Evolutionary conservation across 2,797 vertebrate genomes (phyloP).

Genomic region (Discoglossus pictus): DNA sequence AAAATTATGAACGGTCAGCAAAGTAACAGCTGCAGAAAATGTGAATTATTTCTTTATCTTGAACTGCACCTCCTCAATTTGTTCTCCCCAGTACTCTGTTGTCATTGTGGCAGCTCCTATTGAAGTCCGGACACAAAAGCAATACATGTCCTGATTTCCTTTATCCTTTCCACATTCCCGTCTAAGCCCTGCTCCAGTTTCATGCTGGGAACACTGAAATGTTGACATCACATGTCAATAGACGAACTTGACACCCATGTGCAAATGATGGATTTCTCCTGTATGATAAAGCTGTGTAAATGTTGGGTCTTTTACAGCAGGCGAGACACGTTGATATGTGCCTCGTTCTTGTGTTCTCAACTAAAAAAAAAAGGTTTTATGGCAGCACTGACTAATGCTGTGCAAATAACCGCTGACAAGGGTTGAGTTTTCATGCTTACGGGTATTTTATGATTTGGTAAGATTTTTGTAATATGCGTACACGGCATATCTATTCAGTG

Average conservation of each 20-base stretch:
- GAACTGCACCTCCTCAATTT: too few relatives aligned
- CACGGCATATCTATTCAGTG: too few relatives aligned
- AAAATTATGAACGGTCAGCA: too few relatives aligned
- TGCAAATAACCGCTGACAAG: background rate
- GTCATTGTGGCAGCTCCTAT: too few relatives aligned
- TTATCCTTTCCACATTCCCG: background rate
- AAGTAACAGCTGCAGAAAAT: too few relatives aligned
- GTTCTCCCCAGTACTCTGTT: too few relatives aligned
- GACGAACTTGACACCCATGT: slow-evolving; percentile 9
- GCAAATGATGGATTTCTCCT: background rate
- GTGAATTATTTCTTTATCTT: too few relatives aligned
- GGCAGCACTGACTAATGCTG: background rate
- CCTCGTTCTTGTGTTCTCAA: background rate
- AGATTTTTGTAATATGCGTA: too few relatives aligned
- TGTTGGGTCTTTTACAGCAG: background rate
- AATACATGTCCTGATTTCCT: background rate
- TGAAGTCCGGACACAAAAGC: too few relatives aligned
- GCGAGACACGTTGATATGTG: too few relatives aligned
- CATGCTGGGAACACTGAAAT: background rate
- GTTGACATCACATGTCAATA: background rate
- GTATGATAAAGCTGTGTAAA: background rate
- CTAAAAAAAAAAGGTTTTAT: background rate
- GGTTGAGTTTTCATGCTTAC: too few relatives aligned
- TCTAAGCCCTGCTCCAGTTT: background rate
- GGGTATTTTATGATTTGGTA: too few relatives aligned